These are phyloP conservation scores for Falcaria lacertinaria DNA, from an alignment of 2,888 invertebrate species.

Conservation along the genomic window DNA sequence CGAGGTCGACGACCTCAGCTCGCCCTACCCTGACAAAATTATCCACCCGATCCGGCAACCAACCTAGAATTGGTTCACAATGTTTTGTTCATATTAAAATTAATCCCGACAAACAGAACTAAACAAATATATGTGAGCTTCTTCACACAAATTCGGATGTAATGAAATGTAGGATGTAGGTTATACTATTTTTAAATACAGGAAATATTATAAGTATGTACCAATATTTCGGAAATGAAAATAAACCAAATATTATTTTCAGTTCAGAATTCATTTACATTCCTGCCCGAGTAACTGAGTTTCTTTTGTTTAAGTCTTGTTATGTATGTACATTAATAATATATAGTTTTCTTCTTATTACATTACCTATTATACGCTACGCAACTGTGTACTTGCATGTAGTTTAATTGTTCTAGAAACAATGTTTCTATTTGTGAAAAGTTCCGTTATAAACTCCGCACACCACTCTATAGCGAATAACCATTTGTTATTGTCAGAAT, in stretches of 20 bases:
- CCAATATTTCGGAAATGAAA: no score
- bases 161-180: no score
- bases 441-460: slow-evolving; percentile 21
- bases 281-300: no score
- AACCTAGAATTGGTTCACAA: slow-evolving; percentile 14
- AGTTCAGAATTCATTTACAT: no score
- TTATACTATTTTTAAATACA: no score
- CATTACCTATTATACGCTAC: not conserved
- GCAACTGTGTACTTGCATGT: slow-evolving; percentile 6
- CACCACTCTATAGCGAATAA: slow-evolving; percentile 28
- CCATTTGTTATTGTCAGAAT: slow-evolving; percentile 15
- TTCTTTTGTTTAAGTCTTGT: no score
- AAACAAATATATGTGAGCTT: no score
- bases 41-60: slow-evolving; percentile 42
- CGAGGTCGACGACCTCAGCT: slow-evolving; percentile 63
- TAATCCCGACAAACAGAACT: no score
- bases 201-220: no score
- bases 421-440: slow-evolving; percentile 19
- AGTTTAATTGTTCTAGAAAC: slow-evolving; percentile 19
- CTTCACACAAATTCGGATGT: no score
- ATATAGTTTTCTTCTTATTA: not conserved
- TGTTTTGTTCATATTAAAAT: slow-evolving; percentile 9
- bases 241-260: no score
- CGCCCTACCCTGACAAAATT: slow-evolving; percentile 47
- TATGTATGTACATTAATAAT: not conserved